Percentiles rank a stretch among this genome's conserved stretches.
phyloP scores from a whole-genome alignment of 2,797 vertebrate species.

The Dermochelys coriacea region DNA sequence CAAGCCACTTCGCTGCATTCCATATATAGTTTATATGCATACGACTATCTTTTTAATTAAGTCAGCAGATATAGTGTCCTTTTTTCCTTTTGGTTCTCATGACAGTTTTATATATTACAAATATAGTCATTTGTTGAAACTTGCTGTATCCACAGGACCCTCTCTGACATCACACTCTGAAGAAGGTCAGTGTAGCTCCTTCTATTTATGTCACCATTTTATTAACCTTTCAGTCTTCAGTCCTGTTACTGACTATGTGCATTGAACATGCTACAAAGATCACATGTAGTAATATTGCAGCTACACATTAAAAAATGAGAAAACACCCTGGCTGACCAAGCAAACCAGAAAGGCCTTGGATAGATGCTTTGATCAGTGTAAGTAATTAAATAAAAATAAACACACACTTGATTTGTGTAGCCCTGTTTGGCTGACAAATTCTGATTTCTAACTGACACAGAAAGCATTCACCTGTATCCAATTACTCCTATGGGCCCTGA shows the following conservation, averaged over 20 bases:
- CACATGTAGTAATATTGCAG: background rate
- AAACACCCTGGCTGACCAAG: conserved; percentile 4
- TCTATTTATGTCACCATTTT: background rate
- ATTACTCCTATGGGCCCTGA: background rate
- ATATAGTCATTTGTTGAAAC: background rate
- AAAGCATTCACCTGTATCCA: conserved; percentile 46
- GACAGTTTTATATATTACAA: background rate
- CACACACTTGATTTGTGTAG: conserved; percentile 20
- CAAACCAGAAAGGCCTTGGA: background rate
- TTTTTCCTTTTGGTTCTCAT: background rate
- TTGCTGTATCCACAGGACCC: background rate
- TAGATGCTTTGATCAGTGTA: background rate
- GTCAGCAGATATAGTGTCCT: background rate
- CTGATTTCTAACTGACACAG: background rate
- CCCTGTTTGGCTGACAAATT: conserved; percentile 7
- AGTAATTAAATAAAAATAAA: background rate
- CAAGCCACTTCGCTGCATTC: fast-evolving
- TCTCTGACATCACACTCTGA: background rate
- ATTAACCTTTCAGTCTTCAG: background rate
- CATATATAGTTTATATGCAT: background rate
- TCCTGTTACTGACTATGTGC: background rate
- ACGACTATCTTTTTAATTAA: background rate
- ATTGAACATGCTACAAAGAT: background rate
- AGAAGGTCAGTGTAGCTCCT: background rate
- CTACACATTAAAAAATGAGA: conserved; percentile 3